Evolutionary conservation across 2,113 vertebrate genomes (phyloP), one percentile per base, ranked within the genome.

Genomic region (Astatotilapia flaviijosephi): DNA sequence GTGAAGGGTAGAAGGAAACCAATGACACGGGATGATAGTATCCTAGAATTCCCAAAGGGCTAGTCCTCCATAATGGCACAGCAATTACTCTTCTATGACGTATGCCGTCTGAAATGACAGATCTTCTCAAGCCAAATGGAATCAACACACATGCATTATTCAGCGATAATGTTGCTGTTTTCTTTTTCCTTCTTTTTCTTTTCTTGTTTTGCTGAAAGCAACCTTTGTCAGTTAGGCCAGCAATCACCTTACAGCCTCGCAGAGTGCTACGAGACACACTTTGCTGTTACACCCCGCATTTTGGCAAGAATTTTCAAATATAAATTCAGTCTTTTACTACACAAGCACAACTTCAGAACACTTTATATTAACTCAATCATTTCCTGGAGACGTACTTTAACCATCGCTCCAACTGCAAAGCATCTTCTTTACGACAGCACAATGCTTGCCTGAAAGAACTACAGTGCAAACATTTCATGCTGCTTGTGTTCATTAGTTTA

Each of bases 21-120:
- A 90, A 92, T 88, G 92, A 92, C 85, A 90, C 49, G 86, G n/a
- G 83, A 80, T 90, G 94, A 94, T 92, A 60, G 60, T 53, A 91
- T 92, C 89, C 54, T 37, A 68, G 58, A 79, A 85, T 85, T 88
- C 90, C 92, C 92, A 87, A 73, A 83, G 93, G 92, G 83, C 80
- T 62, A 12, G 56, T 80, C 19, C 79, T 31, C 47, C 55, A 56
- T 87, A 88, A 87, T 84, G 86, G 82, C 7, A 14, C 8, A 45
- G 73, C 56, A 73, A 91, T 88, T 90, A 54, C 86, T 86, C 89
- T 92, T 89, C 42, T 89, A 56, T 89, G 85, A 92, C 83, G 83
- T 90, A 89, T 70, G 49, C 82, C 80, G 68, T 82, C 62, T 77
- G 87, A 23, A 75, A 92, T 92, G 88, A 93, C 80, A 86, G 84